Evolutionary conservation across 30 jellyfish, hydroid and myxozoan genomes (phyloP).

Genomic region (Hydractinia echinata): DNA sequence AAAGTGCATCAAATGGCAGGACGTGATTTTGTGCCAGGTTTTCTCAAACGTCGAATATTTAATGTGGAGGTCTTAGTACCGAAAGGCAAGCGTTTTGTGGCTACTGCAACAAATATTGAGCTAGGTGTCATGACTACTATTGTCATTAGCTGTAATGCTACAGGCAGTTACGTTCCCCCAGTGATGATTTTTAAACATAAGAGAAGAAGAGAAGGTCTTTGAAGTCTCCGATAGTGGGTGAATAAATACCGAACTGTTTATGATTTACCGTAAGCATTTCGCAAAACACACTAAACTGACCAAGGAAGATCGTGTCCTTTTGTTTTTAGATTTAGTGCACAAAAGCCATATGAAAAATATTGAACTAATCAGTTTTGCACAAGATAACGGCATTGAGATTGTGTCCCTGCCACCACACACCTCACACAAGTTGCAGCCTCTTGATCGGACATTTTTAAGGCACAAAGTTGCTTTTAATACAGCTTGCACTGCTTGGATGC

Average conservation of each 20-base stretch:
- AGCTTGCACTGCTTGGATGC: constrained; percentile 39
- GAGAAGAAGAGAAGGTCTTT: constrained; percentile 47
- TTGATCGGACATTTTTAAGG: constrained; percentile 35
- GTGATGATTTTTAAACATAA: constrained; percentile 41
- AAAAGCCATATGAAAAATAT: constrained; percentile 24
- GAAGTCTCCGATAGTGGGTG: no score
- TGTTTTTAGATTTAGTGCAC: neutral
- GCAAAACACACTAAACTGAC: neutral
- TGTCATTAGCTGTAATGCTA: constrained; percentile 14
- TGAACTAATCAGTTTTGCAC: constrained; percentile 36
- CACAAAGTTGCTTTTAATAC: constrained; percentile 31
- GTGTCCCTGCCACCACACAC: constrained; percentile 53
- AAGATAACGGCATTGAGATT: constrained; percentile 20
- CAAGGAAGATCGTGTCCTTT: no score
- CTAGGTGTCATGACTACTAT: constrained; percentile 37
- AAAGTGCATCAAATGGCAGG: neutral
- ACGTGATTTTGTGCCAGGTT: constrained; percentile 41
- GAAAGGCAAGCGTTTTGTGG: constrained; percentile 19
- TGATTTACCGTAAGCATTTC: no score
- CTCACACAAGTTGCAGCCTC: constrained; percentile 59
- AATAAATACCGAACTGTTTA: neutral
- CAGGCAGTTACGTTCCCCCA: constrained; percentile 40
- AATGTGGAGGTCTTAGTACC: neutral
- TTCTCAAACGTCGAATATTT: constrained; percentile 33
- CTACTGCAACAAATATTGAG: constrained; percentile 48